Evolutionary conservation across 2,888 invertebrate genomes (phyloP).

Genomic region (Sarcophaga subvicina): DNA sequence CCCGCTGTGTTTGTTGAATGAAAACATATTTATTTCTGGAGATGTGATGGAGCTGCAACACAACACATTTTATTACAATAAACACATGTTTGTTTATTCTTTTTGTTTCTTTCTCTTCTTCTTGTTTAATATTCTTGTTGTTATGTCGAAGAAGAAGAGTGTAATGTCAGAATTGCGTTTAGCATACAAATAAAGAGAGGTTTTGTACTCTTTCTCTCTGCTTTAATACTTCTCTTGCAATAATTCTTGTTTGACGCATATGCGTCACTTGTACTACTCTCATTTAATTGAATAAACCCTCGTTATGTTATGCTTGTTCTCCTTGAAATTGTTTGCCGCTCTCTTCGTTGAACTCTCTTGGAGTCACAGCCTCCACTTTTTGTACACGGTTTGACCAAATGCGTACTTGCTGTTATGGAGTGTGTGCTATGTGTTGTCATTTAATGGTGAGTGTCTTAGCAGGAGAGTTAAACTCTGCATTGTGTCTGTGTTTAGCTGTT

Average conservation of each 20-base stretch:
- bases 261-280: conserved; percentile 42
- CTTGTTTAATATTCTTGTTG: conserved; percentile 22
- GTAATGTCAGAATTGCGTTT: not conserved
- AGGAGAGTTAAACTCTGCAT: conserved; percentile 54
- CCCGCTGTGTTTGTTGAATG: conserved; percentile 43
- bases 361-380: conserved; percentile 57
- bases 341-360: conserved; percentile 22
- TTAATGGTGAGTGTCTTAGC: conserved; percentile 49
- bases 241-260: conserved; percentile 48
- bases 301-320: not conserved
- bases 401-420: conserved; percentile 1
- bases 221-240: conserved; percentile 7
- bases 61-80: conserved; percentile 14
- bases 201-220: not conserved
- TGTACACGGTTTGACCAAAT: not conserved
- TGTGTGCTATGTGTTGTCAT: conserved; percentile 28
- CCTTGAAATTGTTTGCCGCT: not conserved
- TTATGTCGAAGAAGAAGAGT: not conserved
- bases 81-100: conserved; percentile 42
- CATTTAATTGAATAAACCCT: conserved; percentile 4
- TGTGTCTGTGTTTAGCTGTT: conserved; percentile 58
- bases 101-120: not conserved
- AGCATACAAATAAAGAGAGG: not conserved
- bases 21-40: not conserved
- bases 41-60: not conserved